Conservation (phyloP, 2,888 invertebrate genomes). For the Heliconius ismenius region DNA sequence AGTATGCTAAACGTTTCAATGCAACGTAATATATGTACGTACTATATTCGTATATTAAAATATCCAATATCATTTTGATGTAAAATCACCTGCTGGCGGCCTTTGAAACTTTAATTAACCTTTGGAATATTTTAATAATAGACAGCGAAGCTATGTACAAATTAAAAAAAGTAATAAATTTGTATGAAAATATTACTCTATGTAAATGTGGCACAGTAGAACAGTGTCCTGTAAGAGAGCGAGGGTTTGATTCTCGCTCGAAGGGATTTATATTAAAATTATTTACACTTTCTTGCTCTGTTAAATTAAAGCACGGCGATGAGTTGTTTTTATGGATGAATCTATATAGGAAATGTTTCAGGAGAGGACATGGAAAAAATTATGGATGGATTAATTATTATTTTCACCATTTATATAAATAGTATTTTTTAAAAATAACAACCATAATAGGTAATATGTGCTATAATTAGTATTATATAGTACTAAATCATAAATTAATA, state of each 20-base stretch:
- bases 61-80: constrained; percentile 11
- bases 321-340: no score
- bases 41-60: background rate
- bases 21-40: background rate
- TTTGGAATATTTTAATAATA: constrained; percentile 1
- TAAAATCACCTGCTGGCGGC: constrained; percentile 10
- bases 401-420: no score
- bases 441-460: no score
- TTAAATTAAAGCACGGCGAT: no score
- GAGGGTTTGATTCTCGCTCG: background rate
- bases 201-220: no score
- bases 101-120: constrained; percentile 4
- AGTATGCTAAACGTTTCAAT: background rate
- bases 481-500: background rate
- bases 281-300: no score
- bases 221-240: background rate
- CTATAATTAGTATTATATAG: background rate
- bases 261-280: background rate
- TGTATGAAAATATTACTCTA: background rate
- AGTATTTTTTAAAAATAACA: no score
- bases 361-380: no score
- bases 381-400: no score
- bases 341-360: no score
- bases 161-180: constrained; percentile 1
- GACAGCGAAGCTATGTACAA: background rate